A percentile compares a stretch with the other conserved stretches of the same genome.
Conservation (phyloP, 2,888 invertebrate species). For the Crematogaster levior region DNA sequence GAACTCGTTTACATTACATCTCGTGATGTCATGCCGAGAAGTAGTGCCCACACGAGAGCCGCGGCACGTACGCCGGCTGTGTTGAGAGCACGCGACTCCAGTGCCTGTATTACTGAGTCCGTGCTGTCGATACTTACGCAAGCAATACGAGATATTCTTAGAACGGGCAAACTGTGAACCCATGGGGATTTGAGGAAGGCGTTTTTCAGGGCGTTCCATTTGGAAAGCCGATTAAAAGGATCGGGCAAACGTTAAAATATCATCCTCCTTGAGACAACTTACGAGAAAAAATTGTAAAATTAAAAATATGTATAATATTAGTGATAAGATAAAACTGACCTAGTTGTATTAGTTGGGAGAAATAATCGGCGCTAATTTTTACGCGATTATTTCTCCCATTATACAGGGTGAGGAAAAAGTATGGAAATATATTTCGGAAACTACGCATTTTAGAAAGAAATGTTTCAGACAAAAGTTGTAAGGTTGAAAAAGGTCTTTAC, state of each 20-base stretch:
- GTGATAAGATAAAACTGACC: not conserved
- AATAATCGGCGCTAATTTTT: not conserved
- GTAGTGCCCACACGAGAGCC: slow-evolving; percentile 68
- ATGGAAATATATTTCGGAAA: too few relatives aligned
- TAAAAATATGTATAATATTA: not conserved
- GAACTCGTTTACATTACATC: slow-evolving; percentile 25
- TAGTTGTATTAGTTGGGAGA: not conserved
- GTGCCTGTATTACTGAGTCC: slow-evolving; percentile 31
- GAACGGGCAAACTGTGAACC: not conserved
- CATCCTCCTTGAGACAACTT: not conserved
- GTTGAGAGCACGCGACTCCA: slow-evolving; percentile 1
- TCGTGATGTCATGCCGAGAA: slow-evolving; percentile 71
- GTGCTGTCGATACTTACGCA: slow-evolving; percentile 46
- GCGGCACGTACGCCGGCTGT: slow-evolving; percentile 60
- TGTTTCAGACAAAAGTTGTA: too few relatives aligned
- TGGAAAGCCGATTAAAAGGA: not conserved
- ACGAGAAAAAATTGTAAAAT: not conserved
- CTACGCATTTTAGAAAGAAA: too few relatives aligned
- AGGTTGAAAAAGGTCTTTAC: too few relatives aligned
- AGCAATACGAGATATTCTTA: slow-evolving; percentile 38
- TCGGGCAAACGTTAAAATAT: not conserved
- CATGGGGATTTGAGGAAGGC: not conserved
- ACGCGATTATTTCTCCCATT: too few relatives aligned
- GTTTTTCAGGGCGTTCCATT: not conserved
- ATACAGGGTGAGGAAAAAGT: too few relatives aligned